phyloP scores from a whole-genome alignment of 2,797 vertebrate genomes.

The Melanotaenia pygmaea region DNA sequence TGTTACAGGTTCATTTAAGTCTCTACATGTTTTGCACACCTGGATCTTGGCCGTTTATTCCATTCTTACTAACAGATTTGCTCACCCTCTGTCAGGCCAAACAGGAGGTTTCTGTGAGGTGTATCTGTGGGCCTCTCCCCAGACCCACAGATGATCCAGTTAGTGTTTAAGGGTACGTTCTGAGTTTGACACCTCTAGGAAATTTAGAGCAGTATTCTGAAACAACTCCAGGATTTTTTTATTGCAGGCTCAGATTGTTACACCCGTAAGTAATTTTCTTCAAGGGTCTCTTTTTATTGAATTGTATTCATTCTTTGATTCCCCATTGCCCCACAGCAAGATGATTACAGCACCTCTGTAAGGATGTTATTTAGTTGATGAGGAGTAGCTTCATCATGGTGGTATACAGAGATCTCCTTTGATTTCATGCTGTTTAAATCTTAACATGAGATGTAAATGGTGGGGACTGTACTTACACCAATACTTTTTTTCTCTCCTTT shows the following conservation, averaged over 20 bases:
- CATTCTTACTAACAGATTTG: slow-evolving; percentile 1
- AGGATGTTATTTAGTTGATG: not conserved
- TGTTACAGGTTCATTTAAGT: not conserved
- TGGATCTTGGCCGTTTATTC: slow-evolving; percentile 16
- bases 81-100: not conserved
- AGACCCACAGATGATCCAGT: not conserved
- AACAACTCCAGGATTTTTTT: not conserved
- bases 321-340: not conserved
- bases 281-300: not conserved
- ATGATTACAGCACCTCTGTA: not conserved
- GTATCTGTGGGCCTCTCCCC: not conserved
- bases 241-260: not conserved
- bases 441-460: not conserved
- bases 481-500: not conserved
- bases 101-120: not conserved
- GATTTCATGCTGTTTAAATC: not conserved
- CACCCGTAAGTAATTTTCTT: not conserved
- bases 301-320: not conserved
- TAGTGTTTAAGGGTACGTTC: not conserved
- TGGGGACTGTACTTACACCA: not conserved
- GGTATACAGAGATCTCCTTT: not conserved
- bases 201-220: not conserved
- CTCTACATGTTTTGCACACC: slow-evolving; percentile 4
- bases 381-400: not conserved
- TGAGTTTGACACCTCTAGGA: not conserved